Conservation (phyloP, 2,888 invertebrate genomes). For the Parelbella ahira region DNA sequence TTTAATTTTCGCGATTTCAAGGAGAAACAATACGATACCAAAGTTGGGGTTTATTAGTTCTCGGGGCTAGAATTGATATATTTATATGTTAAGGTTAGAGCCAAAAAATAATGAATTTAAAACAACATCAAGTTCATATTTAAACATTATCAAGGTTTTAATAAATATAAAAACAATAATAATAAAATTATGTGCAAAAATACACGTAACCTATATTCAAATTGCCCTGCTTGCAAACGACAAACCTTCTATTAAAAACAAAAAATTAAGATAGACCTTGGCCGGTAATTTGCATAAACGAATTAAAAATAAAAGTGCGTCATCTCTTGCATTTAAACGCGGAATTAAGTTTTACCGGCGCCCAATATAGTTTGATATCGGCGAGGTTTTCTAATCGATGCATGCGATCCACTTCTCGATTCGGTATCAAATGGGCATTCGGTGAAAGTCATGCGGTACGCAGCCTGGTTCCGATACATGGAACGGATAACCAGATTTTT, state of each 20-base stretch:
- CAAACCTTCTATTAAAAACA: neutral
- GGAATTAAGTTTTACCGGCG: slow-evolving; percentile 40
- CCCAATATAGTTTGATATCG: slow-evolving; percentile 22
- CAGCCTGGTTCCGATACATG: slow-evolving; percentile 41
- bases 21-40: too few species aligned
- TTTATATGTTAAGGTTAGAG: too few species aligned
- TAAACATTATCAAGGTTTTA: too few species aligned
- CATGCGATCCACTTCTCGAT: slow-evolving; percentile 24
- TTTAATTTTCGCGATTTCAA: too few species aligned
- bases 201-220: too few species aligned
- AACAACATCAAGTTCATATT: too few species aligned
- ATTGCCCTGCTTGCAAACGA: neutral
- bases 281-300: neutral
- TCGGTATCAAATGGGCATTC: slow-evolving; percentile 33
- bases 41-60: too few species aligned
- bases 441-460: slow-evolving; percentile 47
- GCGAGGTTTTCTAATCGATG: slow-evolving; percentile 25
- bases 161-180: too few species aligned
- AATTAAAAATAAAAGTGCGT: slow-evolving; percentile 2
- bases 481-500: slow-evolving; percentile 30
- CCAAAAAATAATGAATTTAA: too few species aligned
- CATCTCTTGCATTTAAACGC: slow-evolving; percentile 37
- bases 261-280: slow-evolving; percentile 1
- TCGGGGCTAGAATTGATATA: too few species aligned
- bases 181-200: too few species aligned